Evolutionary conservation across 2,888 invertebrate genomes (phyloP), one percentile per base, ranked within the genome.

Genomic region (Mythimna ferrago): DNA sequence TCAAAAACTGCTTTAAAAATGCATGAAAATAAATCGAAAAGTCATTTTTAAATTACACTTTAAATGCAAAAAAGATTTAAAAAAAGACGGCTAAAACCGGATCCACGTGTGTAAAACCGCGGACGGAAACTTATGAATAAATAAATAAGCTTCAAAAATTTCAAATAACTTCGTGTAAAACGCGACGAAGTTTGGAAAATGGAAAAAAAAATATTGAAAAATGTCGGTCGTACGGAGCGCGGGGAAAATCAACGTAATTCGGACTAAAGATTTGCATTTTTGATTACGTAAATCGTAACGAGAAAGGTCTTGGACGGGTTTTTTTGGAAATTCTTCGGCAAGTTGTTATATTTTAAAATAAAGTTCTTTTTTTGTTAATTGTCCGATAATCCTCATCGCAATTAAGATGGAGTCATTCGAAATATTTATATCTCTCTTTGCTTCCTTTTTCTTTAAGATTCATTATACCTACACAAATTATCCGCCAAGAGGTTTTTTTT

Each of bases 211-310:
- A 38, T 6, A 38, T 61, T 41, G 21, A 21, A 44, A 66, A 87
- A 83, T 82, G 82, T 60, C 57, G 19, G 84, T 82, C 61, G 71
- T 69, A 78, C 76, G 86, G 79, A 65, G 76, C 79, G 72, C 71
- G 77, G 78, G 82, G 82, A 87, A 89, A 92, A 90, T 90, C 90
- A 85, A 86, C 84, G 89, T 90, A 89, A 91, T 91, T 92, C 86
- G 74, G 82, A 87, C 85, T 86, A 80, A 81, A 88, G 84, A 93
- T 93, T 93, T 92, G 89, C 92, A 93, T 93, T 92, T 93, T 93
- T 93, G 93, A 93, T 93, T 92, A 93, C 92, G 83, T 86, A 89
- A 89, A 88, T 88, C 82, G 87, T 90, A 88, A 91, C 89, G 88
- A 89, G 83, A 70, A 82, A 68, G 73, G 84, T 79, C 76, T 83